Evolutionary conservation across 2,888 invertebrate species (phyloP).

Genomic region (Metallyticus violacea): DNA sequence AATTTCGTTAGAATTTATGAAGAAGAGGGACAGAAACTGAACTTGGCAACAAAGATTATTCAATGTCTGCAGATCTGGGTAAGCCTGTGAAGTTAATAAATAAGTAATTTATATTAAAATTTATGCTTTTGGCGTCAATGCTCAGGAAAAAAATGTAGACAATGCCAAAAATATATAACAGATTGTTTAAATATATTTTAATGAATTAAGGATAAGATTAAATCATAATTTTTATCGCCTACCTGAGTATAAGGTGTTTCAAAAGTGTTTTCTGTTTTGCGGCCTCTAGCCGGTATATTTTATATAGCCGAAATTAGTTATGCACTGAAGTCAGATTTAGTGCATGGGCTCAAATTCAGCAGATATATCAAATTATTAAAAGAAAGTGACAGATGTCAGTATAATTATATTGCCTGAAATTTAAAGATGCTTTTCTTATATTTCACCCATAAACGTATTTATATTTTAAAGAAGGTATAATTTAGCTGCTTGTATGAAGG

Average conservation of each 20-base stretch:
- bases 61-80: slow-evolving; percentile 42
- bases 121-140: neutral
- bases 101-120: neutral
- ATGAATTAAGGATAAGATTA: neutral
- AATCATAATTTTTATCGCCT: neutral
- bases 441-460: no score
- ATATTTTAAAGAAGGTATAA: no score
- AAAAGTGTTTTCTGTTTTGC: neutral
- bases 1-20: slow-evolving; percentile 38
- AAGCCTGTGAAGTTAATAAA: slow-evolving; percentile 20
- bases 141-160: neutral
- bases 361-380: no score
- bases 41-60: slow-evolving; percentile 39
- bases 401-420: neutral
- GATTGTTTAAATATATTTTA: neutral
- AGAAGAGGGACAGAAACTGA: slow-evolving; percentile 38
- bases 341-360: no score
- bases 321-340: neutral
- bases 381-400: neutral
- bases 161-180: neutral
- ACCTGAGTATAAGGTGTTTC: neutral
- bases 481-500: no score
- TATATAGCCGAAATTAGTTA: neutral
- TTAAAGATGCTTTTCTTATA: no score
- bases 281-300: neutral